These are phyloP conservation scores for Benthosema pterotum DNA, from an alignment of 2,797 vertebrate species.

Conservation along the genomic window DNA sequence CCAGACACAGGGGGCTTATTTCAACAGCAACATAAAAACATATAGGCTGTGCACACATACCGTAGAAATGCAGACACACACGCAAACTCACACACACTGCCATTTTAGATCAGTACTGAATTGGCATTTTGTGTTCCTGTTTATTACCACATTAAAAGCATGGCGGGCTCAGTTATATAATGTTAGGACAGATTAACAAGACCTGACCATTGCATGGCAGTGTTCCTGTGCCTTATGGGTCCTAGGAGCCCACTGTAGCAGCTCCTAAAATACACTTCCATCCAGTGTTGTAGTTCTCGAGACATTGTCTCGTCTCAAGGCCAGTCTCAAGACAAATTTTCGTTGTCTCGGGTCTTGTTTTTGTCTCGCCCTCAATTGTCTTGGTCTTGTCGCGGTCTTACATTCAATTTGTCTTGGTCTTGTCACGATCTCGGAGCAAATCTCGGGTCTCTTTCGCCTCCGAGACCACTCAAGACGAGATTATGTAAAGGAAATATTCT, in stretches of 20 bases:
- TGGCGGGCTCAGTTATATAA: constrained; percentile 14
- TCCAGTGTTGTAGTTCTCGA: too few species aligned
- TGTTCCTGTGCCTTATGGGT: constrained; percentile 21
- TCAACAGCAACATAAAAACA: background rate
- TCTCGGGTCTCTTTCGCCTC: too few species aligned
- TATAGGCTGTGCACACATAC: background rate
- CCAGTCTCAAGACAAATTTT: too few species aligned
- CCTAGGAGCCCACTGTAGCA: constrained; percentile 8
- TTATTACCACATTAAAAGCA: background rate
- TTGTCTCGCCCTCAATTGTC: too few species aligned
- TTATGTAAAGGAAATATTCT: too few species aligned
- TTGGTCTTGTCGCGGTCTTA: too few species aligned
- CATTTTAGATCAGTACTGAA: too few species aligned
- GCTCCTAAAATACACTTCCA: constrained; percentile 21
- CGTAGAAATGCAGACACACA: background rate
- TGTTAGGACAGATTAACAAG: background rate
- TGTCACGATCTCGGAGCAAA: too few species aligned
- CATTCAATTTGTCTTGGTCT: too few species aligned
- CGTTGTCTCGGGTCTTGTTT: too few species aligned
- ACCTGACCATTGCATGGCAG: background rate
- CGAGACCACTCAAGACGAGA: too few species aligned
- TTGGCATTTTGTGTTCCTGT: constrained; percentile 1
- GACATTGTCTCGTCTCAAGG: too few species aligned
- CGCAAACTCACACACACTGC: background rate
- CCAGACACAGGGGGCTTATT: background rate